Evolutionary conservation across 2,113 vertebrate genomes (phyloP).

Genomic region (Pluvialis apricaria): DNA sequence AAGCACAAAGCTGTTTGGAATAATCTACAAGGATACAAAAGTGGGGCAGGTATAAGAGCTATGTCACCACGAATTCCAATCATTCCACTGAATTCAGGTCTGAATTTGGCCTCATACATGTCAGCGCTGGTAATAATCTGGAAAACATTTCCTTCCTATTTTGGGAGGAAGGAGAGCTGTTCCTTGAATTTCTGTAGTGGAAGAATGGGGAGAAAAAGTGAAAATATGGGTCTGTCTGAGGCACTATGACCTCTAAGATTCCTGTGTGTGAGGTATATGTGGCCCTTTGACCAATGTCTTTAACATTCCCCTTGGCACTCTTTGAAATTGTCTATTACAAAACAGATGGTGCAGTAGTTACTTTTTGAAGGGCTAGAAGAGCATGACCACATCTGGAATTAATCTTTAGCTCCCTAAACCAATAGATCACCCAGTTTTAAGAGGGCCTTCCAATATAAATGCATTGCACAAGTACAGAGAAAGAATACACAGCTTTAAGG

Average conservation of each 20-base stretch:
- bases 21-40: background rate
- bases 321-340: constrained; percentile 59
- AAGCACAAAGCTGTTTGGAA: background rate
- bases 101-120: background rate
- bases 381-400: constrained; percentile 54
- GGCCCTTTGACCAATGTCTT: constrained; percentile 32
- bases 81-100: background rate
- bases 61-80: background rate
- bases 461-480: constrained; percentile 24
- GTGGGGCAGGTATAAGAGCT: background rate
- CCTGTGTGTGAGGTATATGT: constrained; percentile 27
- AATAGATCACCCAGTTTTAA: constrained; percentile 62
- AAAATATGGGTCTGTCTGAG: constrained; percentile 39
- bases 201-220: background rate
- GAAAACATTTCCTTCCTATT: background rate
- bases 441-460: constrained; percentile 36
- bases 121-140: background rate
- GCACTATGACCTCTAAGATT: constrained; percentile 42
- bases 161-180: background rate
- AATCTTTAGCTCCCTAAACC: constrained; percentile 50
- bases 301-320: constrained; percentile 36
- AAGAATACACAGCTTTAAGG: constrained; percentile 47
- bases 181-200: background rate
- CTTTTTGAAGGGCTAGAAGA: constrained; percentile 52
- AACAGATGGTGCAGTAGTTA: constrained; percentile 63